These are phyloP conservation scores for Alethe diademata DNA, from an alignment of 2,113 vertebrate genomes.

Conservation along the genomic window DNA sequence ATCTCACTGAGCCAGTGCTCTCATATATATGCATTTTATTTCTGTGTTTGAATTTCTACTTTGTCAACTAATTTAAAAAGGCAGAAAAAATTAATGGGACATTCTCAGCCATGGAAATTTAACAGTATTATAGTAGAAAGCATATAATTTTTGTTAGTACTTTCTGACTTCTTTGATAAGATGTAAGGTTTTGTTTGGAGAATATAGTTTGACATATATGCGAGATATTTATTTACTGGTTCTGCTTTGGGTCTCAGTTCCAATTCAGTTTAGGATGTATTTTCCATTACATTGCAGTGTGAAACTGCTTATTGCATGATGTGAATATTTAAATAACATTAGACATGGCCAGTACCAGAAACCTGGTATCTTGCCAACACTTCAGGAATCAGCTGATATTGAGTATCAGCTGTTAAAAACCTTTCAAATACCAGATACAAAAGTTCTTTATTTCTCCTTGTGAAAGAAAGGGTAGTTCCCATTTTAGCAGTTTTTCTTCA, in stretches of 20 bases:
- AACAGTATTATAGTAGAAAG: slow-evolving; percentile 74
- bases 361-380: slow-evolving; percentile 53
- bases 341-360: slow-evolving; percentile 54
- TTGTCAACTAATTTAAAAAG: slow-evolving; percentile 74
- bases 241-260: slow-evolving; percentile 67
- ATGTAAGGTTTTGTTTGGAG: slow-evolving; percentile 77
- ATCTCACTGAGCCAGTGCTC: slow-evolving; percentile 74
- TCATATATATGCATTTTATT: slow-evolving; percentile 74
- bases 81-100: slow-evolving; percentile 64
- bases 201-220: slow-evolving; percentile 76
- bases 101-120: slow-evolving; percentile 72
- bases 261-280: slow-evolving; percentile 58
- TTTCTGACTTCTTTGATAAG: slow-evolving; percentile 74
- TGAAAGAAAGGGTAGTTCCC: slow-evolving; percentile 60
- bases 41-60: slow-evolving; percentile 77
- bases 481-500: slow-evolving; percentile 30
- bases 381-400: slow-evolving; percentile 63
- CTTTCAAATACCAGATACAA: slow-evolving; percentile 40
- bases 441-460: slow-evolving; percentile 61
- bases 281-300: slow-evolving; percentile 68
- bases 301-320: slow-evolving; percentile 58
- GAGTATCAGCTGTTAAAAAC: slow-evolving; percentile 52
- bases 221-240: slow-evolving; percentile 75
- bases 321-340: slow-evolving; percentile 70
- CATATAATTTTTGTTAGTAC: slow-evolving; percentile 71